Evolutionary conservation across 1,140 invertebrate genomes (phyloP), one percentile per base, ranked within the genome.

Genomic region (Nilaparvata lugens): DNA sequence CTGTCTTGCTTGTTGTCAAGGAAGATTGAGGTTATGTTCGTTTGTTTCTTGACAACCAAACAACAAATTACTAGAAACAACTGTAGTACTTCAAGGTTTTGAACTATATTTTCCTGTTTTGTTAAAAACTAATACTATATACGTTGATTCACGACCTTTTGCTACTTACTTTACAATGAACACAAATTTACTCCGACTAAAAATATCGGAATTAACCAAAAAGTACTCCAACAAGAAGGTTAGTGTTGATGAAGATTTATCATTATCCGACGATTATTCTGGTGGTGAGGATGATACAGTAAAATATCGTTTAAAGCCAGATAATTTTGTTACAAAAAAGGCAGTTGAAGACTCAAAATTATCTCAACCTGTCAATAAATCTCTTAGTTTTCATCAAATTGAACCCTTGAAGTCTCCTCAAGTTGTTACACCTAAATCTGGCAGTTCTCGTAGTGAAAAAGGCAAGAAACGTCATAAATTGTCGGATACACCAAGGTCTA

Each of bases 171-270:
- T 9, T 4, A 35, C 31, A 35, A 35, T 35, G 31, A 11, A 52
- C 6, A 25, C 28, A 4, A 23, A 52, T 24, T 25, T 52, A 5
- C 23, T 28, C 18, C 23, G 28, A 52, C n/a, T 23, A 52, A 52
- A 52, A 21, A 52, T 52, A 52, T 52, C 19, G 23, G 51, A 52
- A 52, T 28, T 52, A 11, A 52, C 23, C 19, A 52, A 52, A 52
- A 52, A 52, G 28, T 52, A 52, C 21, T 19, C 51, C 14, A 52
- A 24, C 23, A 52, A 23, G 28, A 19, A 23, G 16, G 19, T 52
- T 11, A 35, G 31, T 52, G n/a, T 52, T 5, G 51, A 52, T 13
- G 21, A 52, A n/a, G 28, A 28, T 52, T 52, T 28, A 23, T 25
- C 14, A n/a, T 11, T 25, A 52, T 25, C 16, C 28, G 28, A 28